Evolutionary conservation across 1,140 invertebrate genomes (phyloP).

Genomic region (Trachelipus rathkii): DNA sequence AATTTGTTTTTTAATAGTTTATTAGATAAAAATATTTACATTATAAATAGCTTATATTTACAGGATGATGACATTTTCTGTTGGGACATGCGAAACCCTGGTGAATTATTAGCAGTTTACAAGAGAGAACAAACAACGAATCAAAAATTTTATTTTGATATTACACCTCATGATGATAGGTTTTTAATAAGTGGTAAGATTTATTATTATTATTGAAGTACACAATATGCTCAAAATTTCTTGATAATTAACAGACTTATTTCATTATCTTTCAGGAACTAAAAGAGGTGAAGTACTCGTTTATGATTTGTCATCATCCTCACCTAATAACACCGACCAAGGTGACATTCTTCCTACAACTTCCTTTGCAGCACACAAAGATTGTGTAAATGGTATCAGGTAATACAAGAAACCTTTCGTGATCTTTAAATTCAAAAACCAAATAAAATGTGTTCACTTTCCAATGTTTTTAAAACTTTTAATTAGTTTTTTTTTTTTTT

Average conservation of each 20-base stretch:
- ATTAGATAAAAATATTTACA: too few relatives aligned
- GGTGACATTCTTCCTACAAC: not conserved
- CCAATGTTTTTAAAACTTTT: too few relatives aligned
- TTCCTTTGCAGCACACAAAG: not conserved
- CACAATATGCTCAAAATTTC: too few relatives aligned
- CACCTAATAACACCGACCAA: too few relatives aligned
- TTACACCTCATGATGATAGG: not conserved
- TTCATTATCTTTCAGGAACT: too few relatives aligned
- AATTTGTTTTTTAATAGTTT: not conserved
- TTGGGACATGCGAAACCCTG: not conserved
- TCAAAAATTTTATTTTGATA: not conserved
- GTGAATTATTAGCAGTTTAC: not conserved
- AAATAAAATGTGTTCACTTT: too few relatives aligned
- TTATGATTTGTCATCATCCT: too few relatives aligned
- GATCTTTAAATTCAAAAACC: too few relatives aligned
- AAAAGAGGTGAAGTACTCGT: too few relatives aligned
- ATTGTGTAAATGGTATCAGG: constrained; percentile 7
- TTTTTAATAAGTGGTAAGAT: not conserved
- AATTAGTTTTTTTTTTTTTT: not conserved
- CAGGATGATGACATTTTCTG: not conserved
- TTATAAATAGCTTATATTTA: not conserved
- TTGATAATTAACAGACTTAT: too few relatives aligned
- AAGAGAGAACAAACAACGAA: not conserved
- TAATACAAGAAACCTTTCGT: not conserved
- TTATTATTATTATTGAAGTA: not conserved